Base-by-base conservation (phyloP, 2,113 vertebrate species). In the Tretioscincus oriximinensis region DNA sequence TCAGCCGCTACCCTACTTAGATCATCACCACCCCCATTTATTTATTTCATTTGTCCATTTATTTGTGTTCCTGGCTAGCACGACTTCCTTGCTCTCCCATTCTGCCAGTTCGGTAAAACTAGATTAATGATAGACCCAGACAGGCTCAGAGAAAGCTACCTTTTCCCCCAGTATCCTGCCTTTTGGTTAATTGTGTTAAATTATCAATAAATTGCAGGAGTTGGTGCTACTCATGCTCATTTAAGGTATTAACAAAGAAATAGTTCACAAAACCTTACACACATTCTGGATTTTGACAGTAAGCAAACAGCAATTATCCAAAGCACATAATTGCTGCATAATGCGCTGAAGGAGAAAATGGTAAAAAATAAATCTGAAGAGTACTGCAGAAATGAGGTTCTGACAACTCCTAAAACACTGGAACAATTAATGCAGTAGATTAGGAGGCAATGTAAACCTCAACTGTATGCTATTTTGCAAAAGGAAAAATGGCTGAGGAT, bases 301-400 rank as follows among this genome's bases (percentile, higher is more conserved):
- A 88, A 92, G 73, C 86, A 89, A 86, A 60, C 75, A 76, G 71
- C 82, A 91, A 93, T 92, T 90, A 94, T 76, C 73, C 79, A 82
- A 86, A 91, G 75, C 86, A 79, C 76, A 81, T 90, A 91, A 91
- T 78, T 93, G 82, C 75, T 84, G 84, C 86, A 88, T 84, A 83
- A 91, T 78, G 87, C 88, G 78, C 82, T 84, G 81, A 82, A 88
- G 86, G 60, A 86, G 75, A 88, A 85, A 66, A 82, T 76, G 72
- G 86, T 64, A 83, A 77, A 88, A 76, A 69, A 29, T 58, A 85
- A 35, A 80, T 58, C 67, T 79, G 60, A 73, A 82, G 60, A 63
- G 60, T 87, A 18, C 81, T 87, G 9, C 1, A 69, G 70, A 89
- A 64, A 85, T n/a, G 67, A 71, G 69, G 45, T 41, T 2, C 9